Evolutionary conservation across 2,113 vertebrate genomes (phyloP), one percentile per base, ranked within the genome.

Genomic region (Psettodes erumei): DNA sequence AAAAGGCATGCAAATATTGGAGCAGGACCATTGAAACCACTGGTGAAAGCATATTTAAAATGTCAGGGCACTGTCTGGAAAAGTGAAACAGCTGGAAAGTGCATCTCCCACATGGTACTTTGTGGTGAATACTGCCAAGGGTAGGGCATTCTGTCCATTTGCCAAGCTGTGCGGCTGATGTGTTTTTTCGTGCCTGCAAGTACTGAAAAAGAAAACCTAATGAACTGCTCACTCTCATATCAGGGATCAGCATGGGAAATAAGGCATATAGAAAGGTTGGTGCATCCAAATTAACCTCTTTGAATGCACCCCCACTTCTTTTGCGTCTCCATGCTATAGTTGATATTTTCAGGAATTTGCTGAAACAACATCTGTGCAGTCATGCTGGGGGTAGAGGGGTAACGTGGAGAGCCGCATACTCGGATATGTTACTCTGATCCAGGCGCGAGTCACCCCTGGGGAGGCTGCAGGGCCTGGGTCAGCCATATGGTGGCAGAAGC

Each of bases 401-500:
- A 77, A 69, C n/a, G 47, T 23, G 56, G 53, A 78, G 80, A 81
- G 61, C 61, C 6, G 3, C 68, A 77, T 74, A 83, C 69, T 68
- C 58, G n/a, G 75, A 79, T 56, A 81, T 83, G 93, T 94, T 63
- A 23, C 92, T 89, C 91, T 97, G 93, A 96, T 96, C 94, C 90
- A 94, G 92, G 93, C 93, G 77, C 94, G 89, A 94, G 92, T 93
- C 72, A 83, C 91, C 91, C 95, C 95, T 85, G 93, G 95, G 94
- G 94, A 95, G 88, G 93, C 95, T 81, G 94, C 95, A 70, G 95
- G 94, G 88, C 88, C 93, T 91, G 93, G 95, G 93, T 96, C 96
- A 93, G 93, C 95, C 95, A 96, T 96, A 95, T 99, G 98, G 97
- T 84, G 90, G 81, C 93, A 96, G 90, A 96, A 81, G 81, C 91